Percentiles rank a stretch among this genome's conserved stretches.
These are phyloP conservation scores for Anoplophora glabripennis DNA, from an alignment of 1,140 invertebrate species.

Conservation along the genomic window DNA sequence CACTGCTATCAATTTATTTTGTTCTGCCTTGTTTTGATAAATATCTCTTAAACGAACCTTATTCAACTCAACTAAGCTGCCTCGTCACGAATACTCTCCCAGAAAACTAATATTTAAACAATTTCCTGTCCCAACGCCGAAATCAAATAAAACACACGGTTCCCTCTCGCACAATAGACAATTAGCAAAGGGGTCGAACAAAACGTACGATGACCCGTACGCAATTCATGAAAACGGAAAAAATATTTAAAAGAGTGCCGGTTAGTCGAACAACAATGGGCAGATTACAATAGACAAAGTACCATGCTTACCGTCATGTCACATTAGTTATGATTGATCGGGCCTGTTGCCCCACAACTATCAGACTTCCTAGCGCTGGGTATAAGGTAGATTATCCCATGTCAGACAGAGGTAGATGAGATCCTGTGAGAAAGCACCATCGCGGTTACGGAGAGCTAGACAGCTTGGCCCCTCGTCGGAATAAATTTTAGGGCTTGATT, in stretches of 20 bases:
- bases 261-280: conserved; percentile 39
- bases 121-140: too few relatives aligned
- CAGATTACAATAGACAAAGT: conserved; percentile 48
- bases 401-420: conserved; percentile 8
- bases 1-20: too few relatives aligned
- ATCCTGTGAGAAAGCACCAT: conserved; percentile 36
- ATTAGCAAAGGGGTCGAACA: conserved; percentile 25
- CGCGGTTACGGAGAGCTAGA: conserved; percentile 23
- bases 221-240: conserved; percentile 24
- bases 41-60: too few relatives aligned
- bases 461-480: conserved; percentile 37
- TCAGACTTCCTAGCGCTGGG: conserved; percentile 17
- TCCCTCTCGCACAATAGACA: conserved; percentile 19
- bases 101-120: too few relatives aligned
- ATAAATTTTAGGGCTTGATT: conserved; percentile 41
- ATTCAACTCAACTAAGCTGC: too few relatives aligned
- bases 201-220: conserved; percentile 18
- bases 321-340: conserved; percentile 47
- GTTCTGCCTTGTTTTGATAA: too few relatives aligned
- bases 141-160: too few relatives aligned
- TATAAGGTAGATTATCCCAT: conserved; percentile 18
- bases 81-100: too few relatives aligned
- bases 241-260: conserved; percentile 33
- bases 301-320: conserved; percentile 45
- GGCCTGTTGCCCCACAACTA: conserved; percentile 17